These are phyloP conservation scores for Rhinopomastus cyanomelas DNA, from an alignment of 2,113 vertebrate genomes.

Conservation along the genomic window DNA sequence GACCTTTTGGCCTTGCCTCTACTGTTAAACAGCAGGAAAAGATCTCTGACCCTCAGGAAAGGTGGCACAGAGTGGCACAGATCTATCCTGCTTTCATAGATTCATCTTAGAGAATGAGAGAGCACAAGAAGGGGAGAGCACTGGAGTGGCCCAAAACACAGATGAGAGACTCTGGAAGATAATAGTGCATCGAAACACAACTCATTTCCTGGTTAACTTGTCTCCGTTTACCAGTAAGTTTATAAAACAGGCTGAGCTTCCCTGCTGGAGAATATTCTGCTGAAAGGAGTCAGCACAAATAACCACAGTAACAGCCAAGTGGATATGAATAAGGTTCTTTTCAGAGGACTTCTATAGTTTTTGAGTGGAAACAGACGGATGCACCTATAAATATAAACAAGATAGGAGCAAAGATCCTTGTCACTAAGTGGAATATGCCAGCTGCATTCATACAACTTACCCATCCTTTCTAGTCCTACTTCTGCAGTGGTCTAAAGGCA, in stretches of 20 bases:
- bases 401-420: background rate
- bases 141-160: background rate
- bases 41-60: background rate
- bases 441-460: background rate
- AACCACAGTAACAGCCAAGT: background rate
- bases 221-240: background rate
- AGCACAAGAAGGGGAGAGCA: background rate
- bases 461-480: background rate
- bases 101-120: background rate
- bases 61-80: background rate
- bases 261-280: background rate
- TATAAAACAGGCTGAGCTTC: background rate
- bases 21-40: background rate
- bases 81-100: background rate
- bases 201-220: background rate
- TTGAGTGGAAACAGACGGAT: background rate
- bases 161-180: background rate
- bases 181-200: background rate
- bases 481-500: background rate
- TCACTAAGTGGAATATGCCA: background rate
- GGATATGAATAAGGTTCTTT: background rate
- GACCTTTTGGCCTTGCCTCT: background rate
- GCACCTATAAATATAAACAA: background rate
- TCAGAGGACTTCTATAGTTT: background rate
- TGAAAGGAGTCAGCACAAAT: background rate